Conservation (phyloP, 1,140 invertebrate species). For the Panagrolaimus sp. region DNA sequence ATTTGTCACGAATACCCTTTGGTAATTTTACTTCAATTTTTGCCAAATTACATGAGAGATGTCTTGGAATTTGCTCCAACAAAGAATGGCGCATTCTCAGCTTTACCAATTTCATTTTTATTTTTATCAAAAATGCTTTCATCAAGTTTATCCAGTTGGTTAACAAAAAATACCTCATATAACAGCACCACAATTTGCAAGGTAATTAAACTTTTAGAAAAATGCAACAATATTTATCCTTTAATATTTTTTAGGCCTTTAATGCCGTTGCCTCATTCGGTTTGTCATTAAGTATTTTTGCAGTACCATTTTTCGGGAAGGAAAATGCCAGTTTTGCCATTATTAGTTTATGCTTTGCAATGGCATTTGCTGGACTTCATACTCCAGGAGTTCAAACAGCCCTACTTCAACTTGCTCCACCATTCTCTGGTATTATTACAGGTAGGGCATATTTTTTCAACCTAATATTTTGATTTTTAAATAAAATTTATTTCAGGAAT, state of each 20-base stretch:
- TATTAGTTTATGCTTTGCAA: conserved; percentile 48
- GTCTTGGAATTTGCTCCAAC: conserved; percentile 57
- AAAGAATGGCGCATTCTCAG: conserved; percentile 53
- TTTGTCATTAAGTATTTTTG: conserved; percentile 47
- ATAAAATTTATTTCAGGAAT: conserved; percentile 13
- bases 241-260: conserved; percentile 40
- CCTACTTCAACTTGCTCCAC: conserved; percentile 55
- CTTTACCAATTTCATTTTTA: conserved; percentile 53
- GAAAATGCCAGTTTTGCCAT: conserved; percentile 49
- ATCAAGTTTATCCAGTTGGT: conserved; percentile 52
- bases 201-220: conserved; percentile 21
- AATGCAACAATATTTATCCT: background rate
- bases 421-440: conserved; percentile 55
- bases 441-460: conserved; percentile 36
- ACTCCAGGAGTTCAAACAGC: conserved; percentile 56
- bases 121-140: conserved; percentile 55
- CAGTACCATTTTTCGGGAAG: conserved; percentile 52
- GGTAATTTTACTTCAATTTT: conserved; percentile 58
- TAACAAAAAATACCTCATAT: conserved; percentile 33
- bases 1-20: conserved; percentile 57
- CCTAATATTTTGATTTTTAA: background rate
- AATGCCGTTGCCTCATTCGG: conserved; percentile 53
- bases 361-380: conserved; percentile 54
- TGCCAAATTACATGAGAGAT: conserved; percentile 59
- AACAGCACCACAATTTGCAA: conserved; percentile 55